Evolutionary conservation across 2,888 invertebrate species (phyloP), one percentile per base, ranked within the genome.

Genomic region (Orthosia gracilis): DNA sequence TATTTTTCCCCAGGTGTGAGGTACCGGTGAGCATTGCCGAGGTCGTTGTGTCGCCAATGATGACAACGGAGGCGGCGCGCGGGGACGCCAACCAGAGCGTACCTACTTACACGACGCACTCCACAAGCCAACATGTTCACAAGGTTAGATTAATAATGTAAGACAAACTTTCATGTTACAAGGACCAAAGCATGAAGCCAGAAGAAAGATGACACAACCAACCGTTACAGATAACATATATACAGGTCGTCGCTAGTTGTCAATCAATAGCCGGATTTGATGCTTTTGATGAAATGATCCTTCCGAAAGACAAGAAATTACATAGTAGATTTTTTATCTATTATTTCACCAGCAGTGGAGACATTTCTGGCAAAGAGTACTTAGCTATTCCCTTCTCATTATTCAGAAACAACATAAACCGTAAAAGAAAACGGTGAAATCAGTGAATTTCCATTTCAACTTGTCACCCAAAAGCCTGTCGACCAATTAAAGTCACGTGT

Each of bases 61-160:
- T 96, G 96, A 92, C 91, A 95, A 94, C 91, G 92, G 91, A 87
- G 83, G 89, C 88, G 94, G 93, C 92, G 93, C 92, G 89, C 91
- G 89, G 92, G 92, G 91, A 95, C 95, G 95, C 95, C 93, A 90
- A 91, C 91, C 92, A 90, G 93, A 92, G 95, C 95, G 96, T 92
- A 90, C 93, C 95, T 89, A 91, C 91, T 90, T 89, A 91, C 86
- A 89, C 88, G 82, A 88, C 90, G 85, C 91, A 90, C 73, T 73
- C 66, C 88, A 85, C 71, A 88, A 89, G 88, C 87, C 94, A 96
- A 87, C 94, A 96, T 96, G 96, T 96, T 96, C 92, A 96, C 96
- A 93, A 95, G 96, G 96, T 96, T 90, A 52, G 65, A 21, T 23
- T 26, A 3, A 7, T 7, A 23, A 55, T 40, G 40, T 40, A 40